These are phyloP conservation scores for Stichopus horrens DNA, from an alignment of 53 echinoderm and acorn worm species.

Conservation along the genomic window DNA sequence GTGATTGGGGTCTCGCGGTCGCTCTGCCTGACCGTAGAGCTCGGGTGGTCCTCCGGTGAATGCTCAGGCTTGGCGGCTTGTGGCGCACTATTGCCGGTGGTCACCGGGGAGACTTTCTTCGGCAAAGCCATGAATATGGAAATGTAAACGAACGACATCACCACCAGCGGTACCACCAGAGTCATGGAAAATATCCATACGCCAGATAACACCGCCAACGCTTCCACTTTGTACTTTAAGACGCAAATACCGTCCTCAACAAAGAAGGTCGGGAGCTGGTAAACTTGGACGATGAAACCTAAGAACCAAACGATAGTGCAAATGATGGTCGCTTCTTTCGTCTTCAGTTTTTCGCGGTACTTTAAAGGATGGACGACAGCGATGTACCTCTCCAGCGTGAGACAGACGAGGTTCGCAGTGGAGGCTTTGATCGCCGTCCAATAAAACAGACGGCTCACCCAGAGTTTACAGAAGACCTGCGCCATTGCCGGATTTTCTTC, in stretches of 20 bases:
- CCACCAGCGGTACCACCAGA: constrained; percentile 24
- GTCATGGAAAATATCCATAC: constrained; percentile 13
- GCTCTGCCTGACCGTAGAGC: not conserved
- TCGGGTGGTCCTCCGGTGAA: not conserved
- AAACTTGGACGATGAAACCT: constrained; percentile 10
- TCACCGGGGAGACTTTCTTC: constrained; percentile 6
- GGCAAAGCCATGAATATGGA: constrained; percentile 39
- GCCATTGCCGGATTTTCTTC: not conserved
- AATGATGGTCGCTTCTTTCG: not conserved
- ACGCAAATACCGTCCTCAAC: constrained; percentile 13
- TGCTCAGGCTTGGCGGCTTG: not conserved
- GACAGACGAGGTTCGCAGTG: constrained; percentile 45
- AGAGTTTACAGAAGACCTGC: constrained; percentile 24
- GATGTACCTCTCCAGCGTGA: constrained; percentile 52
- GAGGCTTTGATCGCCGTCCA: constrained; percentile 52
- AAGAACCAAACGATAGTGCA: constrained; percentile 28
- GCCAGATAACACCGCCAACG: constrained; percentile 20
- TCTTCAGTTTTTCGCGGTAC: constrained; percentile 32
- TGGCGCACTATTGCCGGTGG: not conserved
- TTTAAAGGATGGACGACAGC: constrained; percentile 56
- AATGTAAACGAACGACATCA: constrained; percentile 46
- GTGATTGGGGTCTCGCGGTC: not conserved
- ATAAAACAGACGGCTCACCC: constrained; percentile 47
- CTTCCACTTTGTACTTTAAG: not conserved
- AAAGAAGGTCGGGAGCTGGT: constrained; percentile 4